phyloP scores from a whole-genome alignment of 2,888 invertebrate genomes.

The Mythimna pallens region DNA sequence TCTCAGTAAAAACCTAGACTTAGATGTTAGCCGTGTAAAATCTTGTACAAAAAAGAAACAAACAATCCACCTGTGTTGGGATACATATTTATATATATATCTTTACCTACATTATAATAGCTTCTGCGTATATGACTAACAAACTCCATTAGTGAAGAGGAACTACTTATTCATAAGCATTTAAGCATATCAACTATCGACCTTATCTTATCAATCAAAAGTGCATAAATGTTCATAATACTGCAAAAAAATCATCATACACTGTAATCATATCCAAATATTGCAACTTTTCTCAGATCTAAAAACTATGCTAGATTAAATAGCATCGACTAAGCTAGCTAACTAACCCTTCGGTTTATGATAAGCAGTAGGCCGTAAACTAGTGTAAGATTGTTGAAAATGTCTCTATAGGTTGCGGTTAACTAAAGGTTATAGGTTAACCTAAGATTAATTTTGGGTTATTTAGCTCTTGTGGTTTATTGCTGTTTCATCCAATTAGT shows the following conservation, averaged over 20 bases:
- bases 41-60: too few relatives aligned
- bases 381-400: constrained; percentile 30
- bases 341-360: neutral
- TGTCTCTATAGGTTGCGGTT: constrained; percentile 41
- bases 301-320: neutral
- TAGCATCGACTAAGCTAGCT: neutral
- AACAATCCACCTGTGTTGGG: neutral
- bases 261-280: neutral
- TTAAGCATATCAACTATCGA: neutral
- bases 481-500: constrained; percentile 33
- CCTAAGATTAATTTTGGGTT: constrained; percentile 43
- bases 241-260: neutral
- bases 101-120: neutral
- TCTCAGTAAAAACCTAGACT: too few relatives aligned
- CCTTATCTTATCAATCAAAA: neutral
- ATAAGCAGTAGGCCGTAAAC: constrained; percentile 12
- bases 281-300: neutral
- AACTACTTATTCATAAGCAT: neutral
- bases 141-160: neutral
- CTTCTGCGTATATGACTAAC: neutral
- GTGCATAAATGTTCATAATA: neutral
- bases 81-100: neutral
- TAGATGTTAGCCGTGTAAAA: too few relatives aligned
- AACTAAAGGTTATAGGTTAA: constrained; percentile 38
- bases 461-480: constrained; percentile 22